Evolutionary conservation across 2,113 vertebrate species (phyloP), one percentile per base, ranked within the genome.

Genomic region (Odobenus rosmarus): DNA sequence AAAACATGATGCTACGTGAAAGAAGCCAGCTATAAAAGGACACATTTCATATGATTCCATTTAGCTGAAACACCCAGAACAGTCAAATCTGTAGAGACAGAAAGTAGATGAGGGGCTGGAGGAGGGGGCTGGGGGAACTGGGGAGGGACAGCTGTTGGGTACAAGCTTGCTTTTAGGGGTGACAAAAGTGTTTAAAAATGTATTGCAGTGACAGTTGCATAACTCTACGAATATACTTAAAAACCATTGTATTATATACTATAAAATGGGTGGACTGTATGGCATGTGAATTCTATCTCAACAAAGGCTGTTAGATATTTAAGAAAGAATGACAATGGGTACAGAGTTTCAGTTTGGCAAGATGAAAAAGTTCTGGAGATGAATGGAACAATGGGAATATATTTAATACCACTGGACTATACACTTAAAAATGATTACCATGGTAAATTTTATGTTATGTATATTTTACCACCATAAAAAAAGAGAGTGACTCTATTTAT

Each of bases 21-120:
- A 96, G 51, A 94, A 88, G 16, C n/a, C 69, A 76, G 71, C 67
- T 72, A 57, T 57, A 55, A 77, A 96, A 95, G n/a, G 69, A 18
- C 71, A 94, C 26, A 62, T 46, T 51, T 55, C 57, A 4, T 61
- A 36, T 62, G 89, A 84, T 49, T 88, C 31, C 31, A 36, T 64
- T 83, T 88, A 84, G 15, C 21, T 53, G 19, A 89, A 85, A 88
- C 49, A 13, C 80, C 39, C 49, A 79, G 39, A 90, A 82, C 7
- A 69, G 80, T n/a, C n/a, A 85, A 85, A 33, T 55, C 67, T 79
- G 42, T 21, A 76, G 49, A 93, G 46, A 88, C 26, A 94, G 69
- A 80, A 76, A 90, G 61, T 61, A 85, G 76, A 87, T 46, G 39
- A 80, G 77, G 61, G 28, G 64, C 69, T 71, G 26, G 24, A 36